Base-by-base conservation (phyloP, 2,113 vertebrate species). In the Mus spicilegus region DNA sequence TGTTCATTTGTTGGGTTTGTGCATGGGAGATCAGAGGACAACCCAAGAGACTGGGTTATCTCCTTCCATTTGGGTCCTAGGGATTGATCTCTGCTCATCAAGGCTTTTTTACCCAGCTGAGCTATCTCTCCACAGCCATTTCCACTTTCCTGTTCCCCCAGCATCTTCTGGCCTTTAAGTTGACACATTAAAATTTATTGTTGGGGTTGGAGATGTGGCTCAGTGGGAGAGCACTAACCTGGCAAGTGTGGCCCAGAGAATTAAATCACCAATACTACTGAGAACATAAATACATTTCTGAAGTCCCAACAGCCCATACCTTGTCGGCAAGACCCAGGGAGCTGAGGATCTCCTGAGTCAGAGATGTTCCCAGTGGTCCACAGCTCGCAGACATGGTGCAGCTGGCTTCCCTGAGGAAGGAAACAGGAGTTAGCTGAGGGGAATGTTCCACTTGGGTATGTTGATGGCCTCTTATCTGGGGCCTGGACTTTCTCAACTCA, bases 301-400 rank as follows among this genome's bases (percentile, higher is more conserved):
- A 58, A 30, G 14, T 61, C 46, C 24, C 28, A 61, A 16, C 46
- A 73, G 91, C 24, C 6, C 77, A 10, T 91, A 98, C 98, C 97
- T 98, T 98, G 67, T 92, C 87, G 26, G 96, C 97, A 22, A 98
- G 94, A 24, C 96, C 97, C 73, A 98, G 89, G 39, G 97, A 88
- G 87, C 96, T 91, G 42, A 98, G 97, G 93, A 98, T 98, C 89
- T 98, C 97, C 5, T 97, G 93, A 10, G 93, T 95, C 91, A 98
- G 80, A 26, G 97, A 87, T 0, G 39, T 24, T 54, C 24, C 91
- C 2, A 19, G 39, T 7, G 12, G 73, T 51, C 8, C 3, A 0
- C 58, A 67, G 46, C 10, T 95, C 26, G 69, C 82, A 10, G 97
- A 87, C 97, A 98, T 98, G 77, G 56, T 65, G 6, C 2, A 0